Evolutionary conservation across 2,888 invertebrate species (phyloP).

Genomic region (Schizaphis graminum): DNA sequence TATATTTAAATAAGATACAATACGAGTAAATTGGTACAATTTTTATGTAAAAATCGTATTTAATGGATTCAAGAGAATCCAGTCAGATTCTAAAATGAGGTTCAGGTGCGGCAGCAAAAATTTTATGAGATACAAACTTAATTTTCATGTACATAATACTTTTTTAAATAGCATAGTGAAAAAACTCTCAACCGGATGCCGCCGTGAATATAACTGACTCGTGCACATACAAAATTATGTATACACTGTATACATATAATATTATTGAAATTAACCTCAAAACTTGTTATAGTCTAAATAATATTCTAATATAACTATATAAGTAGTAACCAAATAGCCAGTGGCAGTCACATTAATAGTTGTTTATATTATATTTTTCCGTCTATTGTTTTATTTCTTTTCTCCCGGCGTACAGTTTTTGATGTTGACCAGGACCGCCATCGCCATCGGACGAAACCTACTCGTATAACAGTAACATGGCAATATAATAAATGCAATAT

Average conservation of each 20-base stretch:
- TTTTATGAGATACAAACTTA: not conserved
- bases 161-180: not conserved
- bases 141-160: not conserved
- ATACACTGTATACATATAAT: not conserved
- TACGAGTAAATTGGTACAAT: not conserved
- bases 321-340: not conserved
- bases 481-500: not conserved
- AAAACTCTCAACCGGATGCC: not conserved
- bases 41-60: not conserved
- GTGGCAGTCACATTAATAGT: not conserved
- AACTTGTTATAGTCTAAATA: not conserved
- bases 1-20: not conserved
- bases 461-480: not conserved
- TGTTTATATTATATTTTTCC: not conserved
- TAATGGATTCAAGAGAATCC: not conserved
- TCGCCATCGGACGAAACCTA: not conserved
- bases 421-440: not conserved
- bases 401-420: not conserved
- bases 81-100: not conserved
- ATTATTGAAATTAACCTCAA: not conserved
- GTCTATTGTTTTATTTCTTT: constrained; percentile 6
- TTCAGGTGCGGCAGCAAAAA: not conserved
- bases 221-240: not conserved
- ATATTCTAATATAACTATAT: not conserved
- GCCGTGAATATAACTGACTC: not conserved